Percentiles rank a stretch among this genome's conserved stretches.
Conservation (phyloP, 2,797 vertebrate genomes). For the Australoheros facetus region DNA sequence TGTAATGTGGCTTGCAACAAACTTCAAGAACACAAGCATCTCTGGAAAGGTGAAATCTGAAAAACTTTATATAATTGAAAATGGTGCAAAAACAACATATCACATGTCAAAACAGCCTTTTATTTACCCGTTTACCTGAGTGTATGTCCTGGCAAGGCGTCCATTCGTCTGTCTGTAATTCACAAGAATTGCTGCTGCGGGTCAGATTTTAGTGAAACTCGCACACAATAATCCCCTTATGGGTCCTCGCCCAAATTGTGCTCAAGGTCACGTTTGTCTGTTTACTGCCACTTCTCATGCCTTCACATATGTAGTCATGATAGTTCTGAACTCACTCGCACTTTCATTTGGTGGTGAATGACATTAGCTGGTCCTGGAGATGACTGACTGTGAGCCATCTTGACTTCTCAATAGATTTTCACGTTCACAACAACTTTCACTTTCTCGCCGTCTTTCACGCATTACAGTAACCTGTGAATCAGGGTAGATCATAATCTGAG, state of each 20-base stretch:
- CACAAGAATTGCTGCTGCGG: background rate
- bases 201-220: background rate
- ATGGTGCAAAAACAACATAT: background rate
- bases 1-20: no score
- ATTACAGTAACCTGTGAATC: accelerated
- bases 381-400: background rate
- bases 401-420: background rate
- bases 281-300: no score
- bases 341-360: background rate
- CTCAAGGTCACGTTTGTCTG: no score
- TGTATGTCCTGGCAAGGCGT: background rate
- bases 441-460: background rate
- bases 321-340: background rate
- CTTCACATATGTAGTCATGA: background rate
- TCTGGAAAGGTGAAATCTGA: background rate
- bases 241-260: no score
- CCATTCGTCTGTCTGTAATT: background rate
- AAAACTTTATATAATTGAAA: background rate
- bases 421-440: background rate
- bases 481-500: background rate
- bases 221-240: no score
- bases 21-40: no score
- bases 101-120: no score
- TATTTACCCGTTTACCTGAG: background rate
- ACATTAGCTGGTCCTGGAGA: background rate